A percentile compares a stretch with the other conserved stretches of the same genome.
Evolutionary conservation across 2,797 vertebrate species (phyloP).

Genomic region (Parotocinclus haroldoi): DNA sequence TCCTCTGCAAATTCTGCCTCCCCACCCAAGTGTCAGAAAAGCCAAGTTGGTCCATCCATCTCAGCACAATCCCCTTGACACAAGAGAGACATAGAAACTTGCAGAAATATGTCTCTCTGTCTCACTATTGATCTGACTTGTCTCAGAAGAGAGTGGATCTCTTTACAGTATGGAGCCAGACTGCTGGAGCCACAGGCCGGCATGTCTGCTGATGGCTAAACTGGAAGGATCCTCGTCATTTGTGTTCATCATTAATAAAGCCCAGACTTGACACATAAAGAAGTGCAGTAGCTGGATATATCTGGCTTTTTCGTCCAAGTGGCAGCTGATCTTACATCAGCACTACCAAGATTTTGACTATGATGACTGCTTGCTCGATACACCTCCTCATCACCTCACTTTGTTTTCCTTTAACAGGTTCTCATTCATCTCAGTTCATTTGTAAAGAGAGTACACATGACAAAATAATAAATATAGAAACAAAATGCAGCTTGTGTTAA

Average conservation of each 20-base stretch:
- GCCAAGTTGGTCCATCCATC: constrained; percentile 44
- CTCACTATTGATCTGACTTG: constrained; percentile 55
- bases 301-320: constrained; percentile 1
- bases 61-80: constrained; percentile 32
- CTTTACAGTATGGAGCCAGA: constrained; percentile 72
- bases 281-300: constrained; percentile 10
- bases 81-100: constrained; percentile 53
- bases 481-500: constrained; percentile 21
- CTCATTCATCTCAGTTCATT: constrained; percentile 29
- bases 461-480: constrained; percentile 38
- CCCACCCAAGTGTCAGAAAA: constrained; percentile 36
- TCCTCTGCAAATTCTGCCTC: not conserved
- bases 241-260: constrained; percentile 32
- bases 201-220: constrained; percentile 54
- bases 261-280: constrained; percentile 10
- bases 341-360: not conserved
- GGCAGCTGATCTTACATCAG: constrained; percentile 17
- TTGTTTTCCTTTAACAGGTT: constrained; percentile 35
- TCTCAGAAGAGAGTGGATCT: constrained; percentile 69
- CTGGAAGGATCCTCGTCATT: constrained; percentile 66
- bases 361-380: not conserved
- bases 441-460: constrained; percentile 36
- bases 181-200: constrained; percentile 64
- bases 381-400: too few relatives aligned
- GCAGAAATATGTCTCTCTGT: constrained; percentile 56